A percentile compares a stretch with the other conserved stretches of the same genome.
Evolutionary conservation across 1,140 invertebrate genomes (phyloP).

Genomic region (Agrypnia vestita): DNA sequence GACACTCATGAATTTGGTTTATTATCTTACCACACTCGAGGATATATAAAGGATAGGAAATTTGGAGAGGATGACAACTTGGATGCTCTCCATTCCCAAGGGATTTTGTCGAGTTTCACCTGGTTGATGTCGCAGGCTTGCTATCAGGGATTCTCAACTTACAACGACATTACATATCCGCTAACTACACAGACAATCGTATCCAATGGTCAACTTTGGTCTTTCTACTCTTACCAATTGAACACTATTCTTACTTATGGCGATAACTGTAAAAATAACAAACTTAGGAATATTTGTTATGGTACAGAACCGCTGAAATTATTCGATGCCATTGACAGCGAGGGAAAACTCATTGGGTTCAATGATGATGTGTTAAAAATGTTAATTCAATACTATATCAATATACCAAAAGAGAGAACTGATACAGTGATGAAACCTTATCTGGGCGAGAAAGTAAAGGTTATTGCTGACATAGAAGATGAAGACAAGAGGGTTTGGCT

Average conservation of each 20-base stretch:
- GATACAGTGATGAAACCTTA: constrained; percentile 83
- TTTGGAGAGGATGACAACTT: constrained; percentile 72
- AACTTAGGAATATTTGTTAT: constrained; percentile 87
- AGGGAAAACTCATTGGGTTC: constrained; percentile 81
- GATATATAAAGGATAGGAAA: constrained; percentile 70
- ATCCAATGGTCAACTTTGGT: constrained; percentile 88
- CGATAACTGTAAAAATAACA: constrained; percentile 77
- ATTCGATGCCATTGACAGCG: constrained; percentile 81
- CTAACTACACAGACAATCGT: constrained; percentile 88
- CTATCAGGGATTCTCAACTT: constrained; percentile 91
- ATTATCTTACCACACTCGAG: constrained; percentile 80
- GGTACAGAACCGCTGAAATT: constrained; percentile 81
- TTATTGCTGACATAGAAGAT: constrained; percentile 80
- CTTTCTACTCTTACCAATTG: constrained; percentile 90
- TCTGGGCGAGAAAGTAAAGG: constrained; percentile 74
- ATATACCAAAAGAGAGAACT: constrained; percentile 77
- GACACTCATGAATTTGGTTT: constrained; percentile 83
- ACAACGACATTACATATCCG: constrained; percentile 91
- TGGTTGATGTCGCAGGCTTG: constrained; percentile 88
- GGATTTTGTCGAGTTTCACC: constrained; percentile 83
- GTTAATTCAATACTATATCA: constrained; percentile 84
- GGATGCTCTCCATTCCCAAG: constrained; percentile 81
- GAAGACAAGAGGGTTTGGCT: constrained; percentile 79
- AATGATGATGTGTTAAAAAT: constrained; percentile 86
- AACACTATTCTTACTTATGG: constrained; percentile 85